Percentiles rank a stretch among this genome's conserved stretches.
phyloP scores from a whole-genome alignment of 2,797 vertebrate species.

The Chrysocyon brachyurus region DNA sequence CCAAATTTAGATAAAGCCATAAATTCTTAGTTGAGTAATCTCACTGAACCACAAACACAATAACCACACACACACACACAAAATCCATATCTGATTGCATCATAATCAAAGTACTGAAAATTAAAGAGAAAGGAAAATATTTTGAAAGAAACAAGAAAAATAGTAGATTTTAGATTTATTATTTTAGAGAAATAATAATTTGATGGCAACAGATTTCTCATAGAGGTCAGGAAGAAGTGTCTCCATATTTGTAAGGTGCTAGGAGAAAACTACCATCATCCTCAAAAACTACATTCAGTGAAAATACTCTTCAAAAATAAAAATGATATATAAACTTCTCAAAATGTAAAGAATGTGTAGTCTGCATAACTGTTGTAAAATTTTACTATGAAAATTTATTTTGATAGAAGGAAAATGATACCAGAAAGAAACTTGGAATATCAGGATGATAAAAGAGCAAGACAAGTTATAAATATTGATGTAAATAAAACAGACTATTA shows the following conservation, averaged over 20 bases:
- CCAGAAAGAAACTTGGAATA: background rate
- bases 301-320: conserved; percentile 14
- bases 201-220: background rate
- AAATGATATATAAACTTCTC: background rate
- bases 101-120: background rate
- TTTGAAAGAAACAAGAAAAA: background rate
- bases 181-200: background rate
- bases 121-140: background rate
- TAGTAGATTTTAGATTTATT: background rate
- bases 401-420: background rate
- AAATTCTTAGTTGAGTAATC: background rate
- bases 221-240: background rate
- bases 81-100: background rate
- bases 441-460: background rate
- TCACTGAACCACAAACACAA: background rate
- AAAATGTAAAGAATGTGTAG: background rate
- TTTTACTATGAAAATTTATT: background rate
- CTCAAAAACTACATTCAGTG: background rate
- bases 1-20: background rate
- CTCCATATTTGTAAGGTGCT: background rate
- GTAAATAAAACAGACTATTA: background rate
- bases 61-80: background rate
- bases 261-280: background rate
- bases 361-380: background rate
- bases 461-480: background rate